Conservation (phyloP, 2,797 vertebrate species). For the Gobio occitaniae region DNA sequence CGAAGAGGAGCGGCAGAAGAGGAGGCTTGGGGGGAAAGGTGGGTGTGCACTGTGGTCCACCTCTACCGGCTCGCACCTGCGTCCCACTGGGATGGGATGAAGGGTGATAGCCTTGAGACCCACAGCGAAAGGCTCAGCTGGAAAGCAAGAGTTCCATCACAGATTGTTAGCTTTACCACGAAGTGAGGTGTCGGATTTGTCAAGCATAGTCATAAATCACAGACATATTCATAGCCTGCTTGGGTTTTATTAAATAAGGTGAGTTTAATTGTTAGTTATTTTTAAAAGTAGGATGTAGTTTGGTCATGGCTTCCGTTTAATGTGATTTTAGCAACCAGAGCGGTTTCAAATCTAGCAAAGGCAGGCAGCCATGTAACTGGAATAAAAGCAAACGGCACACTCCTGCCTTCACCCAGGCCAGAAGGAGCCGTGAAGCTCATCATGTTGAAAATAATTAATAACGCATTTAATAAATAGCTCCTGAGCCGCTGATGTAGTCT, state of each 20-base stretch:
- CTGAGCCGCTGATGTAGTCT: constrained; percentile 78
- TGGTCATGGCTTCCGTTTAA: neutral
- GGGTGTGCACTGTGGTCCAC: constrained; percentile 28
- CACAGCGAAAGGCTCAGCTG: constrained; percentile 54
- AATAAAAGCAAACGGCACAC: constrained; percentile 64
- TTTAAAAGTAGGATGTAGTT: constrained; percentile 3
- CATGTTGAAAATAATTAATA: constrained; percentile 85
- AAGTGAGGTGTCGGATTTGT: constrained; percentile 35
- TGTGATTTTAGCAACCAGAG: neutral
- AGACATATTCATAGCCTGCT: constrained; percentile 24
- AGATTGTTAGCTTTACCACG: constrained; percentile 50
- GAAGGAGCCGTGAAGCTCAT: constrained; percentile 78
- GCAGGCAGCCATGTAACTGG: constrained; percentile 62
- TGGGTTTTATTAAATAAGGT: constrained; percentile 37
- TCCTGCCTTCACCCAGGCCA: constrained; percentile 69
- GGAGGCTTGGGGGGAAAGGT: constrained; percentile 16
- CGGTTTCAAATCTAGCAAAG: neutral
- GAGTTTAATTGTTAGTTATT: constrained; percentile 15
- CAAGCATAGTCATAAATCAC: constrained; percentile 41
- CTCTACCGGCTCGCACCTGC: constrained; percentile 51
- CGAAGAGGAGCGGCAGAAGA: neutral
- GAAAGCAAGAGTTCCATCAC: constrained; percentile 51
- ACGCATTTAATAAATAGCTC: constrained; percentile 85
- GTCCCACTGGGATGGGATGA: constrained; percentile 47
- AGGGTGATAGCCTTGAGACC: constrained; percentile 51